These are phyloP conservation scores for Leptinotarsa lineolata DNA, from an alignment of 1,140 invertebrate genomes.

Conservation along the genomic window DNA sequence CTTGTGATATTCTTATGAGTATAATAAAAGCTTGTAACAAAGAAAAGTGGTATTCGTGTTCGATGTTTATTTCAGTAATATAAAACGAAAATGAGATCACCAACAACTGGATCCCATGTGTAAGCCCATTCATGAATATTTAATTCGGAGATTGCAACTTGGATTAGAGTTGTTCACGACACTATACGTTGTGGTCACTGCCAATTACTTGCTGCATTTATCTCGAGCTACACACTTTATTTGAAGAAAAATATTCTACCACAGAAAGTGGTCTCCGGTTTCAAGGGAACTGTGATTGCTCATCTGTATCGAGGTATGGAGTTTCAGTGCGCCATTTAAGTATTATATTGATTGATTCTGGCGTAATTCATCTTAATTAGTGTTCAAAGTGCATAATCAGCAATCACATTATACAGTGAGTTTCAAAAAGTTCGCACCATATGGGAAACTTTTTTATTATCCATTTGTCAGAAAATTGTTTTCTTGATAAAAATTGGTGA, in stretches of 20 bases:
- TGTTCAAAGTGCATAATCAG: too few relatives aligned
- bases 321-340: not conserved
- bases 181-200: conserved; percentile 27
- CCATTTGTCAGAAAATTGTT: too few relatives aligned
- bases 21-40: conserved; percentile 14
- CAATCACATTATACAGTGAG: too few relatives aligned
- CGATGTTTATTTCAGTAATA: conserved; percentile 16
- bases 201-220: conserved; percentile 27
- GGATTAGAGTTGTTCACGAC: conserved; percentile 27
- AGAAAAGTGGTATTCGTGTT: conserved; percentile 13
- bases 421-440: too few relatives aligned
- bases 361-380: too few relatives aligned
- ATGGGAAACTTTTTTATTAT: too few relatives aligned
- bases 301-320: not conserved
- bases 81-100: conserved; percentile 28
- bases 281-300: not conserved
- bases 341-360: not conserved
- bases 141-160: conserved; percentile 28
- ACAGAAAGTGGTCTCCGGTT: not conserved
- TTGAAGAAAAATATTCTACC: not conserved
- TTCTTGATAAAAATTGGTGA: too few relatives aligned
- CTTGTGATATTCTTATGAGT: not conserved
- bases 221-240: conserved; percentile 13
- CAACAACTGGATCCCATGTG: conserved; percentile 25
- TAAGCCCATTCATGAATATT: conserved; percentile 33